These are phyloP conservation scores for Nerophis lumbriciformis DNA, from an alignment of 2,113 vertebrate species.

Conservation along the genomic window DNA sequence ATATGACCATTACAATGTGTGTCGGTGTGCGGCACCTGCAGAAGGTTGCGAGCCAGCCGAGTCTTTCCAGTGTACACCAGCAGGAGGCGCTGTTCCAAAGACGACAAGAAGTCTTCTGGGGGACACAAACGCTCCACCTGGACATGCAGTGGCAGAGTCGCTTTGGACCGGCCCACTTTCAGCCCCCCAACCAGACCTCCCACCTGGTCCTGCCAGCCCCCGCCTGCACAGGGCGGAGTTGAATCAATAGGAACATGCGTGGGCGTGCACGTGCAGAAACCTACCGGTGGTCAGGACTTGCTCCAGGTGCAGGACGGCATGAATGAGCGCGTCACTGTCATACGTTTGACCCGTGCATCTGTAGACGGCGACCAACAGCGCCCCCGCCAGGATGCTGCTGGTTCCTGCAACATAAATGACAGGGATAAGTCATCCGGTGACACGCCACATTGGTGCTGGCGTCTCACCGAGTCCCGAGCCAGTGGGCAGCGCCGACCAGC, in stretches of 20 bases:
- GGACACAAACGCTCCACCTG: constrained; percentile 77
- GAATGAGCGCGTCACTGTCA: constrained; percentile 79
- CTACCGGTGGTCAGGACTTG: constrained; percentile 92
- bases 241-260: neutral
- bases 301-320: constrained; percentile 86
- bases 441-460: too few species aligned
- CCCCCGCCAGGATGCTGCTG: constrained; percentile 94
- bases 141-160: constrained; percentile 81
- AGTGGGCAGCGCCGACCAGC: constrained; percentile 87
- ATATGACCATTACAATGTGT: neutral
- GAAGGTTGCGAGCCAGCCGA: constrained; percentile 88
- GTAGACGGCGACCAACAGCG: constrained; percentile 81
- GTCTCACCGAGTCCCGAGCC: constrained; percentile 87
- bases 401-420: constrained; percentile 73
- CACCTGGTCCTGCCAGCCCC: constrained; percentile 97
- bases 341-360: constrained; percentile 72
- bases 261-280: too few species aligned
- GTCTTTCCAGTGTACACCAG: constrained; percentile 95
- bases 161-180: constrained; percentile 81
- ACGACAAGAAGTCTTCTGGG: constrained; percentile 69
- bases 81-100: constrained; percentile 81
- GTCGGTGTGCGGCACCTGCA: constrained; percentile 75
- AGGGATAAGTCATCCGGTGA: neutral
- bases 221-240: constrained; percentile 67
- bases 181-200: constrained; percentile 86